Evolutionary conservation across 1,140 invertebrate species (phyloP).

Genomic region (Bombus cullumanus): DNA sequence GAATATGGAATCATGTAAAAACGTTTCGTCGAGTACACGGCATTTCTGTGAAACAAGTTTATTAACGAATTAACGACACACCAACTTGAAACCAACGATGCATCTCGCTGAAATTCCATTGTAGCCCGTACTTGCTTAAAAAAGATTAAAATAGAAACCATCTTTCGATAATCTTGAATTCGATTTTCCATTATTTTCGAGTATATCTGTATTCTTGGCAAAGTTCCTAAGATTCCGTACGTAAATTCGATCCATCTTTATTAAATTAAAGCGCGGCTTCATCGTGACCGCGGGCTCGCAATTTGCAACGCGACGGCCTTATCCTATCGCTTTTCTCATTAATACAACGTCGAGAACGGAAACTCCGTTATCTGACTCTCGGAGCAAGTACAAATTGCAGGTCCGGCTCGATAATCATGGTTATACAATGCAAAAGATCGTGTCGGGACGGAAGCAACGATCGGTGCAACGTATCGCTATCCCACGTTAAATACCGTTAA

Average conservation of each 20-base stretch:
- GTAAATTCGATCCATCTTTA: slow-evolving; percentile 20
- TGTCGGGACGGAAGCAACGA: background rate
- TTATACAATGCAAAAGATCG: slow-evolving; percentile 38
- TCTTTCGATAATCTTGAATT: background rate
- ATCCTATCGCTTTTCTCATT: slow-evolving; percentile 49
- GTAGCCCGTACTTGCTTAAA: background rate
- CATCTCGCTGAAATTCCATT: no score
- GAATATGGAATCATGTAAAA: background rate
- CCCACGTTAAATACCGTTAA: background rate
- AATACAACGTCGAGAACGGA: slow-evolving; percentile 26
- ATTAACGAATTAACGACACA: no score
- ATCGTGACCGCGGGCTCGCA: slow-evolving; percentile 3
- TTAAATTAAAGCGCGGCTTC: slow-evolving; percentile 11
- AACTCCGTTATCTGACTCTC: slow-evolving; percentile 35
- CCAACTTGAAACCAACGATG: no score
- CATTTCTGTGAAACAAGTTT: no score
- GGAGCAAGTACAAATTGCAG: slow-evolving; percentile 40
- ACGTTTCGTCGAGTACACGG: no score
- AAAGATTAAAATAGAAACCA: rapidly evolving
- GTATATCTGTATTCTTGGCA: no score
- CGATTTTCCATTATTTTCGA: background rate
- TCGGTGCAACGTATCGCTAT: background rate
- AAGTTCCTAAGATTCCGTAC: background rate
- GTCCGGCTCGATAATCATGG: slow-evolving; percentile 12
- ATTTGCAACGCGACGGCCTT: slow-evolving; percentile 30